Evolutionary conservation across 2,888 invertebrate genomes (phyloP), one percentile per base, ranked within the genome.

Genomic region (Lagria hirta): DNA sequence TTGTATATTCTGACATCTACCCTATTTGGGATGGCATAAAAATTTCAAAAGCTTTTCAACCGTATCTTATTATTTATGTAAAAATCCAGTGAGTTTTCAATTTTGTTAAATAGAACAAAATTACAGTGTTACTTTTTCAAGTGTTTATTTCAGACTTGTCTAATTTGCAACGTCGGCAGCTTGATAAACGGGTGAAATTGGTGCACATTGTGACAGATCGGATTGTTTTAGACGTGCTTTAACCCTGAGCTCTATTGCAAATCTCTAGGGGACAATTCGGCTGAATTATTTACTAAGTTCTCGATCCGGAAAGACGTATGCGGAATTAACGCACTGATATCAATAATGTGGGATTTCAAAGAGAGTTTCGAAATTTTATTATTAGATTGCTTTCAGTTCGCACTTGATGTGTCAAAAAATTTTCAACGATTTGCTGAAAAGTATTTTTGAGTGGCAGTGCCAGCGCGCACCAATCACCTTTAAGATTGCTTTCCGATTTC

Each of bases 381-480:
- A n/a, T n/a, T n/a, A n/a, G n/a, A n/a, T n/a, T n/a, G n/a, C n/a
- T n/a, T n/a, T n/a, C n/a, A n/a, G n/a, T n/a, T n/a, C n/a, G n/a
- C n/a, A n/a, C n/a, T n/a, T n/a, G n/a, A 16, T 11, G 35, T 35
- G 33, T 33, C 33, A 33, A 33, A n/a, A n/a, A 20, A 13, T 33
- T 22, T 33, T 33, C 13, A 35, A 17, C 8, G n/a, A 8, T 20
- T 17, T 40, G 15, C 20, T 35, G 15, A 28, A 38, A 21, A 17
- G 8, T n/a, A 15, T 13, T 6, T 14, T 33, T 41, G 41, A 41
- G 41, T 33, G 41, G 48, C 41, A 40, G 48, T 48, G 48, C 43
- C 48, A 44, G 48, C 38, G 43, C 35, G 48, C 41, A 40, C 48
- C 48, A 48, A 32, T 43, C 43, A 37, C 40, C 27, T 37, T 40